Base-by-base conservation (phyloP, 2,113 vertebrate species). In the Caloenas nicobarica region DNA sequence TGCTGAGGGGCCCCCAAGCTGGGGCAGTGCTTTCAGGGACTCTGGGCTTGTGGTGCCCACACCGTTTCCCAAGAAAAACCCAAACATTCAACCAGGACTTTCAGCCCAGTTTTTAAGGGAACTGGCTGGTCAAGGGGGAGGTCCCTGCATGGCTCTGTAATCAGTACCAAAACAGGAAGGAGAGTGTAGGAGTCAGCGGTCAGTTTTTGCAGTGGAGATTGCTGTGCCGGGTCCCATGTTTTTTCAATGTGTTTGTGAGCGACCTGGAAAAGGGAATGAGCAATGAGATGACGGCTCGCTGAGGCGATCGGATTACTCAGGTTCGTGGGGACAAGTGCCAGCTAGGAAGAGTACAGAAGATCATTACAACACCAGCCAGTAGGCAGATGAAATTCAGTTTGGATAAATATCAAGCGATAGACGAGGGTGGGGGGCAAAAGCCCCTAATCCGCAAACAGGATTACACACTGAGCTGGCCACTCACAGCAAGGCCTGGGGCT, bases 141-240 rank as follows among this genome's bases (percentile, higher is more conserved):
- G 77, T 89, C 33, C 53, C 79, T 7, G 11, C 16, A 33, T 33
- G 53, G 56, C 48, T 79, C 33, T 1, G 1, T 62, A 92, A 72
- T 46, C 92, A 72, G 48, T 91, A 93, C 3, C 3, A 96, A 95
- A 95, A 92, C 91, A 95, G 96, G 93, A 97, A 95, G 91, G 60
- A 89, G 53, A 1, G 56, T 56, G 83, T 89, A 91, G 93, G 84
- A 96, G 83, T 91, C 61, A 81, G 88, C 6, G 23, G 91, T 84
- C 65, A 74, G 26, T 81, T 92, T 84, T 50, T 73, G 51, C 12
- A 4, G 51, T 78, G 34, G 69, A 91, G 77, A 87, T 95, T 3
- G 10, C 72, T 54, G 51, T 2, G 0, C 36, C 38, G 9, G 7
- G 64, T 60, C 38, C 24, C 18, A 4, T 60, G 76, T 83, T 81